phyloP scores from a whole-genome alignment of 2,888 invertebrate genomes.

The Sericinus montela region DNA sequence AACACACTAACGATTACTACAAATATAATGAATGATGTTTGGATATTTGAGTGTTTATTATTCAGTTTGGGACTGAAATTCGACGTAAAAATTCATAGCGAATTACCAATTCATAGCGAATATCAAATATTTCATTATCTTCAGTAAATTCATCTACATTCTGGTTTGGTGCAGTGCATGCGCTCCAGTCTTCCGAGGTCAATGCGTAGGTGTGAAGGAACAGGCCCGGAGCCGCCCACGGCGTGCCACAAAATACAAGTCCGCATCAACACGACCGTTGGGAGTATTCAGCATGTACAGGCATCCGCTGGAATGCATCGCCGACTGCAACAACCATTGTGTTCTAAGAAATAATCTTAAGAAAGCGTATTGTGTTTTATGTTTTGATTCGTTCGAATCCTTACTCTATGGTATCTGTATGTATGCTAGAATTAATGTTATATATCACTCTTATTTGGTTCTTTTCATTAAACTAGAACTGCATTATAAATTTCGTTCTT shows the following conservation, averaged over 20 bases:
- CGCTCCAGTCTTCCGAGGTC: constrained; percentile 41
- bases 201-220: constrained; percentile 45
- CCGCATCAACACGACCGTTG: constrained; percentile 49
- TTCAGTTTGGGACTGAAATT: too few species aligned
- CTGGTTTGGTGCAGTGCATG: constrained; percentile 9
- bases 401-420: too few species aligned
- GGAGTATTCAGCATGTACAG: constrained; percentile 25
- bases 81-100: too few species aligned
- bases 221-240: constrained; percentile 63
- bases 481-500: too few species aligned
- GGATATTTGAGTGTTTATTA: too few species aligned
- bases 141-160: neutral
- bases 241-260: constrained; percentile 48
- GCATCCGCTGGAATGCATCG: constrained; percentile 5
- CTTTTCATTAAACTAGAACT: too few species aligned
- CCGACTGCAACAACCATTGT: constrained; percentile 6
- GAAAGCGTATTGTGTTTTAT: neutral
- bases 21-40: too few species aligned
- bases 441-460: too few species aligned
- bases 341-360: constrained; percentile 5
- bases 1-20: too few species aligned
- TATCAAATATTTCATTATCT: neutral
- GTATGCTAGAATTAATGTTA: too few species aligned
- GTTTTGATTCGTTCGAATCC: too few species aligned
- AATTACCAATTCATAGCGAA: too few species aligned